Evolutionary conservation across 2,113 vertebrate genomes (phyloP).

Genomic region (Xiphophorus maculatus): DNA sequence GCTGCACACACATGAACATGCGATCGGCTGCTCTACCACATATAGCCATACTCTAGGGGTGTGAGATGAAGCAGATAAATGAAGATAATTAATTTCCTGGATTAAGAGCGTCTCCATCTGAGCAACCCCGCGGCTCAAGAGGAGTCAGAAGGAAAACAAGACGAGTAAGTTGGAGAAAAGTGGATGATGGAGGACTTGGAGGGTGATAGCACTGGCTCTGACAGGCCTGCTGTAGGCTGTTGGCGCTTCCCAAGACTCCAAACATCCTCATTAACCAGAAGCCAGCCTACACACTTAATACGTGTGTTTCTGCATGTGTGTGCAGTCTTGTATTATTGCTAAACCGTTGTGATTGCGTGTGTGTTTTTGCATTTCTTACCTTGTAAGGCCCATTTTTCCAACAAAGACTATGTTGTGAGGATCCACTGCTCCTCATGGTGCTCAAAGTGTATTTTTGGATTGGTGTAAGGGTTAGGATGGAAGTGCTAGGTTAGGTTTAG

Average conservation of each 20-base stretch:
- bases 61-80: slow-evolving; percentile 67
- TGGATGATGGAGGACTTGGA: slow-evolving; percentile 53
- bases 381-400: no score
- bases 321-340: slow-evolving; percentile 58
- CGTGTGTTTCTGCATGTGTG: slow-evolving; percentile 46
- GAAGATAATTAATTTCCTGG: slow-evolving; percentile 68
- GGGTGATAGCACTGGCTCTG: slow-evolving; percentile 52
- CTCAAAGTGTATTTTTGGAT: no score
- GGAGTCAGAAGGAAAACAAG: slow-evolving; percentile 40
- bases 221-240: slow-evolving; percentile 68
- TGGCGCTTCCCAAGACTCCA: slow-evolving; percentile 64
- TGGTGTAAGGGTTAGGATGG: no score
- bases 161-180: slow-evolving; percentile 30
- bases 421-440: no score
- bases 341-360: slow-evolving; percentile 50
- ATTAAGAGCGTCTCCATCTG: slow-evolving; percentile 61
- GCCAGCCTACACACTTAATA: slow-evolving; percentile 69
- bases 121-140: slow-evolving; percentile 44
- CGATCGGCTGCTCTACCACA: slow-evolving; percentile 22
- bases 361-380: not conserved
- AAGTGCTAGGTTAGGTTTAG: no score
- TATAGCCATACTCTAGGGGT: slow-evolving; percentile 37
- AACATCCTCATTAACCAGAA: slow-evolving; percentile 72
- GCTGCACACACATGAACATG: slow-evolving; percentile 21
- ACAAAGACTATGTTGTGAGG: no score